Evolutionary conservation across 2,797 vertebrate species (phyloP), one percentile per base, ranked within the genome.

Genomic region (Pangasius krempfi): DNA sequence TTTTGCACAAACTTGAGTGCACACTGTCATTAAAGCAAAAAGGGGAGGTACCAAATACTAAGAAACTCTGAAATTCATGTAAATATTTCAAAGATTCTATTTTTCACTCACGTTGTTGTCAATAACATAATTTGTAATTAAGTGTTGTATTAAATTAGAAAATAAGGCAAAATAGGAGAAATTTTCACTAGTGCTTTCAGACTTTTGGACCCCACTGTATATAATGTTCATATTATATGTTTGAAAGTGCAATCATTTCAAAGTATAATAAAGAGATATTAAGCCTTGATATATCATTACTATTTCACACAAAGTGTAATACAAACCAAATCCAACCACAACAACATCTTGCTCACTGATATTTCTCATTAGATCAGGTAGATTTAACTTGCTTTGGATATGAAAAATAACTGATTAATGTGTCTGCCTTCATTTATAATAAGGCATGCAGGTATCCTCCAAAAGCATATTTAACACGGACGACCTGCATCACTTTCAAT

Each of bases 381-480:
- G 30, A 37, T 81, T 81, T 37, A 8, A 62, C 37, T 62, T 44
- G 58, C 80, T 27, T 60, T 60, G 12, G 5, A 12, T 37, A 60
- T 40, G 2, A 81, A 40, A 81, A 40, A 82, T 44, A 82, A 44
- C 58, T 82, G 37, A 62, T 27, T 13, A 44, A 62, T 37, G 47
- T 44, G 37, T 62, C 56, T 82, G 80, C 13, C 5, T 62, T 82
- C 37, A n/a, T 27, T 82, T 44, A 25, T 62, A 82, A 82, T 62
- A 82, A 62, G 22, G 58, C 58, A 44, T 44, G 58, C 37, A 82
- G 22, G 22, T 62, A 62, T 82, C 56, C 56, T 60, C 37, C 25
- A 82, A 44, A 62, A 83, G 20, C 37, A 16, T 37, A 83, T 82
- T 75, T 52, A 89, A 52, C 62, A 70, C 75, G 56, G 66, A 33